A percentile compares a stretch with the other conserved stretches of the same genome.
phyloP scores from a whole-genome alignment of 2,113 vertebrate genomes.

The Pollimyrus isidori region DNA sequence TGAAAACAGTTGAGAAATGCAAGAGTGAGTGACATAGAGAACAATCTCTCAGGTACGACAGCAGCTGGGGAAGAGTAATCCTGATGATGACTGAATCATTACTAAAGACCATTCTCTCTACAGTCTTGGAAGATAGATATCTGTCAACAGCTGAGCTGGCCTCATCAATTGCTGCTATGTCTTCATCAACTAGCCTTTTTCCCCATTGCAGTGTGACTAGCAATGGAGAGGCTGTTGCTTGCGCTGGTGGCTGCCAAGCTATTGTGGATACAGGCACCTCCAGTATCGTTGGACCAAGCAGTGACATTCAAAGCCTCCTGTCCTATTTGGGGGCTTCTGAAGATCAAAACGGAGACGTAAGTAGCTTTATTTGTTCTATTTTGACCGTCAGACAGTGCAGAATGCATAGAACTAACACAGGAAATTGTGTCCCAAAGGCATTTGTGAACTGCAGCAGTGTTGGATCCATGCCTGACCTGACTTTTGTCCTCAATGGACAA shows the following conservation, averaged over 20 bases:
- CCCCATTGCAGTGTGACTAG: slow-evolving; percentile 40
- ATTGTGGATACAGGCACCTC: slow-evolving; percentile 71
- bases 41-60: not conserved
- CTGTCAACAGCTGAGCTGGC: not conserved
- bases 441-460: slow-evolving; percentile 41
- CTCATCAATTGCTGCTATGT: not conserved
- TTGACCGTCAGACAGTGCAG: not conserved
- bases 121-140: not conserved
- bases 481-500: slow-evolving; percentile 42
- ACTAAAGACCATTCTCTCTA: not conserved
- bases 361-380: not conserved
- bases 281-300: slow-evolving; percentile 49
- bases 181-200: not conserved
- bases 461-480: slow-evolving; percentile 36
- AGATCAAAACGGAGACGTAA: not conserved
- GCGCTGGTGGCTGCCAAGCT: slow-evolving; percentile 59
- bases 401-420: not conserved
- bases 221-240: slow-evolving; percentile 54
- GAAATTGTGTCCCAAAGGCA: slow-evolving; percentile 26
- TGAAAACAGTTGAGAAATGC: not conserved
- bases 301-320: slow-evolving; percentile 48
- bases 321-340: slow-evolving; percentile 37
- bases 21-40: not conserved
- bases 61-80: not conserved
- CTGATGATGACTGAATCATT: not conserved